Evolutionary conservation across 2,797 vertebrate genomes (phyloP), one percentile per base, ranked within the genome.

Genomic region (Nothura maculosa): DNA sequence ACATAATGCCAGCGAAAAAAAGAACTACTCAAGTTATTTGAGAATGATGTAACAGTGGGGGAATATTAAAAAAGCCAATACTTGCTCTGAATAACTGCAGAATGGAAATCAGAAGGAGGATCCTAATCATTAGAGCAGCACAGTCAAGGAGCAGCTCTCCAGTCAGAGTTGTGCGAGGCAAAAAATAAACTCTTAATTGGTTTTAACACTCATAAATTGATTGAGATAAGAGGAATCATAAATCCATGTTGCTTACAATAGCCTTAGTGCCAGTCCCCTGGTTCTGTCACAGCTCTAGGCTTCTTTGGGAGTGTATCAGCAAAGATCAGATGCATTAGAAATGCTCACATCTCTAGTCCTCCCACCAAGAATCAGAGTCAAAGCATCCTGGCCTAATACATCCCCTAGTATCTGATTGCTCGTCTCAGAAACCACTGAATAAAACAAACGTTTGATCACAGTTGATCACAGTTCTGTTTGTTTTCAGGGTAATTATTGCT

Each of bases 401-500:
- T 62, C 40, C 72, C 38, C 27, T 88, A 8, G 9, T 43, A 75
- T 62, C 78, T 57, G 58, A 85, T 50, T 73, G 77, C 17, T 47
- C 6, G 8, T 28, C 63, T 84, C 38, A 48, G 70, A 83, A 92
- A 79, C 42, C 74, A 73, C 38, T 40, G 80, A 79, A 57, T 57
- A 70, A 92, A 89, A 70, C 14, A 81, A 86, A 81, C 42, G 30
- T 57, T 43, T 43, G 42, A 43, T 43, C 42, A 43, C 42, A 43
- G 42, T 85, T 84, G 74, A 81, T 81, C 54, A 28, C 47, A 63
- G 63, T 38, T 92, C 72, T 93, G 30, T 85, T 94, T 95, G 81
- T 90, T 95, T 94, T 88, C 43, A 91, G 85, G 73, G 77, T 85
- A 86, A 86, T 92, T 94, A 87, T 82, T 0, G 0, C 52, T 94